Evolutionary conservation across 2,797 vertebrate species (phyloP).

Genomic region (Gymnoscopelus microlampas): DNA sequence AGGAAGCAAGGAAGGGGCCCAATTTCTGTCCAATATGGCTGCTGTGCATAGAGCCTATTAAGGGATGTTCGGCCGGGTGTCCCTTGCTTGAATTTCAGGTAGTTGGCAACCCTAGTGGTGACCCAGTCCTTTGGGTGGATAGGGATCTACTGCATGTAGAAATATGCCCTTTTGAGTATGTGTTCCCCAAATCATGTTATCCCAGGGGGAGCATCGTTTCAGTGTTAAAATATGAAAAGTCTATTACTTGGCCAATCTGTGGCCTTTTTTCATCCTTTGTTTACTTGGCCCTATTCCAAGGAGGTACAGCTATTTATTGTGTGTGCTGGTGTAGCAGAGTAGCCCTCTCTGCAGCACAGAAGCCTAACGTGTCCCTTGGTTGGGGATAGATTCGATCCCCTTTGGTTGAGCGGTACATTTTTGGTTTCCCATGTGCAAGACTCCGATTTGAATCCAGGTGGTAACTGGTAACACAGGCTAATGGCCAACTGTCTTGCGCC

Average conservation of each 20-base stretch:
- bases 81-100: no score
- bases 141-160: constrained; percentile 36
- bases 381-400: no score
- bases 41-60: no score
- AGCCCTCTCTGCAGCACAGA: no score
- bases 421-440: no score
- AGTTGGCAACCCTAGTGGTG: constrained; percentile 1
- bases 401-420: no score
- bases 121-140: constrained; percentile 52
- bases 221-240: constrained; percentile 48
- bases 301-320: constrained; percentile 50
- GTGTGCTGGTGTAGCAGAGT: constrained; percentile 13
- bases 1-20: no score
- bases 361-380: no score
- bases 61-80: no score
- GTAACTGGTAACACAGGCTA: not conserved
- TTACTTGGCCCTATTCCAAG: constrained; percentile 30
- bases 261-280: not conserved
- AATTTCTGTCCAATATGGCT: no score
- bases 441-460: no score
- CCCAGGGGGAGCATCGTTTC: constrained; percentile 32
- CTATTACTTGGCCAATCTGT: constrained; percentile 1
- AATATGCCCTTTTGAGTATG: constrained; percentile 44
- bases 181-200: not conserved
- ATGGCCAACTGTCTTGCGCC: constrained; percentile 31